Evolutionary conservation across 2,888 invertebrate genomes (phyloP).

Genomic region (Calameuta filiformis): DNA sequence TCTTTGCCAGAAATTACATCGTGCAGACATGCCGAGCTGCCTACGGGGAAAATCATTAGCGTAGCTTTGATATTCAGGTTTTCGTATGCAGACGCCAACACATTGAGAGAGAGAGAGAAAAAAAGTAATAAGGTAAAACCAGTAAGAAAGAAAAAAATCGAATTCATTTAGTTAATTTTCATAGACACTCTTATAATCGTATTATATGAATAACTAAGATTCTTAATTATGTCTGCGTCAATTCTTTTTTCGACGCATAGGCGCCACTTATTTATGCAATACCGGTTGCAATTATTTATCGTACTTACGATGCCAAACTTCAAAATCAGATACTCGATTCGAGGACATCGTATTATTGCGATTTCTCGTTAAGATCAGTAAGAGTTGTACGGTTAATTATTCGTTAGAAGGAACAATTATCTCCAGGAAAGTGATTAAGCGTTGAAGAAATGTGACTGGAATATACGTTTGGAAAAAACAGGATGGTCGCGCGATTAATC

Average conservation of each 20-base stretch:
- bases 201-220: background rate
- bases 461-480: background rate
- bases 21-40: background rate
- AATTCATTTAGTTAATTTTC: background rate
- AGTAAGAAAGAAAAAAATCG: background rate
- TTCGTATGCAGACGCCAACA: background rate
- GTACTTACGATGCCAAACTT: background rate
- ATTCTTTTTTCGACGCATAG: background rate
- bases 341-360: background rate
- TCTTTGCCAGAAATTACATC: background rate
- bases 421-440: background rate
- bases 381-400: background rate
- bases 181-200: background rate
- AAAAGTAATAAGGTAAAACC: background rate
- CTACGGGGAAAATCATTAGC: background rate
- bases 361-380: background rate
- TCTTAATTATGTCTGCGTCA: background rate
- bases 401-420: background rate
- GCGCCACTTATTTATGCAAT: background rate
- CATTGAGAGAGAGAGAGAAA: background rate
- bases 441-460: background rate
- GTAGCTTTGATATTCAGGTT: background rate
- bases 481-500: background rate
- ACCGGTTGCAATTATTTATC: background rate
- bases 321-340: background rate